Evolutionary conservation across 2,888 invertebrate genomes (phyloP), one percentile per base, ranked within the genome.

Genomic region (Temnothorax ravouxi): DNA sequence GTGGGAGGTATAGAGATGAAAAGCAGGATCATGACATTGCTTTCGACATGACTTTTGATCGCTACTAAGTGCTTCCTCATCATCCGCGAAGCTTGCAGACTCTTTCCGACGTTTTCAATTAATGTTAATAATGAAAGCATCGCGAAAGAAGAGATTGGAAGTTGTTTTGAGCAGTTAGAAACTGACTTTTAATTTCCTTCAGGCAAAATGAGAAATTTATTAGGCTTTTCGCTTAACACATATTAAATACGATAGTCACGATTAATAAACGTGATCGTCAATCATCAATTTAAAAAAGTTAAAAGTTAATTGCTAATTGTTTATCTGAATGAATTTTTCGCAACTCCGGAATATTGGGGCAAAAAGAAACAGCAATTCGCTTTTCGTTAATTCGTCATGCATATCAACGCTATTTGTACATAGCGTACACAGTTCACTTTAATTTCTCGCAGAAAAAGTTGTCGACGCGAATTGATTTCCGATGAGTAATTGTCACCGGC

Each of bases 381-480:
- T 64, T 64, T 38, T 2, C 50, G 62, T 75, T 76, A 66, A 41
- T 66, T 13, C 2, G 64, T n/a, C 13, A 11, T 15, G 4, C 15
- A 8, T 50, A 11, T 59, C 3, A n/a, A 54, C 18, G 29, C 25
- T 52, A n/a, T 3, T 29, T 29, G 29, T 29, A 29, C 29, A 29
- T 29, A 29, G 29, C 54, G 4, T 15, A 8, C 2, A 47, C 6
- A 47, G 6, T 52, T 52, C 13, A 25, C 13, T 25, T 64, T 25
- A 8, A 50, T 25, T 44, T 74, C 8, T 74, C 59, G 4, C 59
- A 21, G n/a, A 34, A 34, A 59, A 44, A 59, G 18, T 54, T 18
- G 64, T n/a, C 52, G 52, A n/a, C 52, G 38, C 25, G 50, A 8
- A 52, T 77, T 52, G 29, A 77, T 77, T 77, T 77, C 66, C 54